Conservation (phyloP, 2,797 vertebrate species). For the Tadarida brasiliensis region DNA sequence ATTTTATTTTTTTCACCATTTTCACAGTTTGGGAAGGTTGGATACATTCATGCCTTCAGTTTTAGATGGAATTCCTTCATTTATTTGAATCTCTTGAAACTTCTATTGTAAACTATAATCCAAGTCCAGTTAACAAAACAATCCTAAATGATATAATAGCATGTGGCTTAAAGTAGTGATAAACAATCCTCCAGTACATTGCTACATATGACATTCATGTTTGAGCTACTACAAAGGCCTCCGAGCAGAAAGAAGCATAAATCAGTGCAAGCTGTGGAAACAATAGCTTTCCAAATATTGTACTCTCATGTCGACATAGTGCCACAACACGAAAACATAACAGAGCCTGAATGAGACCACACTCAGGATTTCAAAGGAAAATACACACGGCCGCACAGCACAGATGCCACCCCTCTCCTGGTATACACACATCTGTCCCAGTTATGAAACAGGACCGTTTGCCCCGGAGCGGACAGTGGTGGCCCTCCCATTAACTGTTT, state of each 20-base stretch:
- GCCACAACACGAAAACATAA: conserved; percentile 47
- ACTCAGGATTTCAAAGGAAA: conserved; percentile 74
- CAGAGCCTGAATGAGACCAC: conserved; percentile 37
- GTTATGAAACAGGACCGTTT: not conserved
- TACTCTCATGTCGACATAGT: conserved; percentile 55
- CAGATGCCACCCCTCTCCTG: not conserved
- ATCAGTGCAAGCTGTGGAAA: conserved; percentile 81
- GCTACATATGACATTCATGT: conserved; percentile 45
- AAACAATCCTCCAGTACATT: conserved; percentile 24
- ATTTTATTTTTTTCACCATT: not conserved
- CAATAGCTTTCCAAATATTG: conserved; percentile 80
- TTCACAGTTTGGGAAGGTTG: not conserved
- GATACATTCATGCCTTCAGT: not conserved
- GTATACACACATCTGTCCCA: not conserved
- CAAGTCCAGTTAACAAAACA: conserved; percentile 66
- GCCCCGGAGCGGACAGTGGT: not conserved
- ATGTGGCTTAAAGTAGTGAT: conserved; percentile 44
- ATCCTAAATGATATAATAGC: conserved; percentile 17
- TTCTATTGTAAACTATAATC: conserved; percentile 58
- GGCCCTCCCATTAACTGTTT: not conserved
- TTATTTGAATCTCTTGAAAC: conserved; percentile 65
- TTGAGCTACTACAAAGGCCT: conserved; percentile 45
- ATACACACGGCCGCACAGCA: not conserved
- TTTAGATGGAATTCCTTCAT: conserved; percentile 20
- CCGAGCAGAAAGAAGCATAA: conserved; percentile 62